Base-by-base conservation (phyloP, 2,888 invertebrate genomes). In the Pogonocherus hispidulus region DNA sequence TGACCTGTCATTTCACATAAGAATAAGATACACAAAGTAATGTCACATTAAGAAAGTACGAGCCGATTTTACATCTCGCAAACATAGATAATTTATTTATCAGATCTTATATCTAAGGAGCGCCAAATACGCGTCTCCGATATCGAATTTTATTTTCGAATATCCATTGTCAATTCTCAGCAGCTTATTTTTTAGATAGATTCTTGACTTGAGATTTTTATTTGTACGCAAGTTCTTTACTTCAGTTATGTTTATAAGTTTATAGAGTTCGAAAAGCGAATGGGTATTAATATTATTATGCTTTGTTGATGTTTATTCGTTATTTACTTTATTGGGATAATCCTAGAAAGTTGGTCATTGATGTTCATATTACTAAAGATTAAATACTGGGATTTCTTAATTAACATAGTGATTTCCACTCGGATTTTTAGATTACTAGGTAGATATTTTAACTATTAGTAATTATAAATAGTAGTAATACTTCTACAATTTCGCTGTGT, bases 311-410 rank as follows among this genome's bases (percentile, higher is more conserved):
- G 18, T 19, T 52, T 16, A 32, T 52, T 16, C 52, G 6, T 52
- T 41, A 46, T 57, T 44, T 41, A 46, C 57, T 22, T 32, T 56
- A 23, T 44, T 35, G 16, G 11, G n/a, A 44, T 46, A 57, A 46
- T 18, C 23, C n/a, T 57, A 57, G 46, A 57, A 57, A 57, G 57
- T 23, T 44, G 57, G 22, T 44, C 41, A n/a, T 11, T 11, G 37
- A 8, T 27, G 27, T 27, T 27, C 8, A 11, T 37, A 20, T 56
- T 56, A 37, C 55, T 1, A 41, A 14, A 46, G 22, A 57, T 22
- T 46, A 46, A 57, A 44, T 57, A 57, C 44, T 57, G 27, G 41
- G 9, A 46, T n/a, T n/a, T n/a, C n/a, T n/a, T n/a, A n/a, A n/a
- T n/a, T n/a, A n/a, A n/a, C n/a, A n/a, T n/a, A n/a, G n/a, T n/a